These are phyloP conservation scores for Edolisoma coerulescens DNA, from an alignment of 2,113 vertebrate genomes.

Conservation along the genomic window DNA sequence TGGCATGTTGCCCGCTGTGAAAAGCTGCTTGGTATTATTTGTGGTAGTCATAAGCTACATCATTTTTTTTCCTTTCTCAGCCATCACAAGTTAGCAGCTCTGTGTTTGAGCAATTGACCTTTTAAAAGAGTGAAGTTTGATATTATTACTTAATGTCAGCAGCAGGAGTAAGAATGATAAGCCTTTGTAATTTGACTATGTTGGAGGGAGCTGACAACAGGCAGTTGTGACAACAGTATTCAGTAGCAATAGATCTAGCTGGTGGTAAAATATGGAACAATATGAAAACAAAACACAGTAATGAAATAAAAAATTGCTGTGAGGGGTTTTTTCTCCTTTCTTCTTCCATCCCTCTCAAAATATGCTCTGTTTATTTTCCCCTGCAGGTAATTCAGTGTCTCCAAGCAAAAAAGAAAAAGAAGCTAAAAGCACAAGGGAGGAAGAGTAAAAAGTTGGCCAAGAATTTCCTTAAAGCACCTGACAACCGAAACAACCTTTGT, in stretches of 20 bases:
- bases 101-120: background rate
- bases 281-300: background rate
- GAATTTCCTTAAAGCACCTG: slow-evolving; percentile 86
- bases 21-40: background rate
- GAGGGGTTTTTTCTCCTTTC: background rate
- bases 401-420: slow-evolving; percentile 79
- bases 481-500: slow-evolving; percentile 82
- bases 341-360: background rate
- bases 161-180: background rate
- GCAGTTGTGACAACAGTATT: background rate
- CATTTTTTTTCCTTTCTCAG: background rate
- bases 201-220: background rate
- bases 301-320: background rate
- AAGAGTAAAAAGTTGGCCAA: slow-evolving; percentile 89
- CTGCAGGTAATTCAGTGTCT: slow-evolving; percentile 81
- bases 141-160: background rate
- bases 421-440: slow-evolving; percentile 85
- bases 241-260: background rate
- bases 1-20: background rate
- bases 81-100: background rate
- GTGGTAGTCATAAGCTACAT: background rate
- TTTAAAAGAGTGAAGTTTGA: background rate
- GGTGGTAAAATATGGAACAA: background rate
- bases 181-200: background rate
- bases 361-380: background rate